Percentiles rank a stretch among this genome's conserved stretches.
Conservation (phyloP, 2,797 vertebrate species). For the Crax fasciolata region DNA sequence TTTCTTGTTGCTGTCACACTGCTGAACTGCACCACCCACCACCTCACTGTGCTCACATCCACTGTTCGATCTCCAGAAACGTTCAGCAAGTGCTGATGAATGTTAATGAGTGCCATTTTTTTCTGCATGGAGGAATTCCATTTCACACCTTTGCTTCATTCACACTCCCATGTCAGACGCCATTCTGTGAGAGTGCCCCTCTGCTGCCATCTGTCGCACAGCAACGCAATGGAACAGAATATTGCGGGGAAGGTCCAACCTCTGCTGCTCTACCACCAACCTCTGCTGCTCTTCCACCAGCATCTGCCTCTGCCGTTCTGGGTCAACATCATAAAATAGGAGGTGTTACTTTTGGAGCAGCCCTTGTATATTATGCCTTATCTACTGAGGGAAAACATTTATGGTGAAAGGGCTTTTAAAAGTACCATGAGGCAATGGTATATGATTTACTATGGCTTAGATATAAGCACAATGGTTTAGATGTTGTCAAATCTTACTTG, state of each 20-base stretch:
- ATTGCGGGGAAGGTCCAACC: background rate
- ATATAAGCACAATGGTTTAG: background rate
- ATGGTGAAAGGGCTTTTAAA: background rate
- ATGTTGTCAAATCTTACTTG: background rate
- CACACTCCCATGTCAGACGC: background rate
- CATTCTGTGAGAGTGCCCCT: background rate
- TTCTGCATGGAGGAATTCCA: background rate
- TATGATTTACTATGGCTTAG: background rate
- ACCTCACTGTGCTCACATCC: background rate
- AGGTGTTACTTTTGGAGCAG: background rate
- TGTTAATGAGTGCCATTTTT: background rate
- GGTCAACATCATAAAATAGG: background rate
- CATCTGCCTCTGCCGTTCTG: background rate
- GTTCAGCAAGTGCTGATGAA: background rate
- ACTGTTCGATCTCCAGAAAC: background rate
- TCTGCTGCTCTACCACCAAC: background rate
- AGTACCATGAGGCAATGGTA: background rate
- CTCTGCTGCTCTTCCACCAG: background rate
- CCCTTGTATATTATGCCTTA: background rate
- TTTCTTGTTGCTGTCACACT: background rate
- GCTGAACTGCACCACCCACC: background rate
- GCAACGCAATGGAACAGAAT: background rate
- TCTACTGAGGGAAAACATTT: background rate
- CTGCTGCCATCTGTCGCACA: background rate
- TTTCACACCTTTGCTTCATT: background rate